These are phyloP conservation scores for Apteryx mantelli DNA, from an alignment of 2,113 vertebrate genomes.

Conservation along the genomic window DNA sequence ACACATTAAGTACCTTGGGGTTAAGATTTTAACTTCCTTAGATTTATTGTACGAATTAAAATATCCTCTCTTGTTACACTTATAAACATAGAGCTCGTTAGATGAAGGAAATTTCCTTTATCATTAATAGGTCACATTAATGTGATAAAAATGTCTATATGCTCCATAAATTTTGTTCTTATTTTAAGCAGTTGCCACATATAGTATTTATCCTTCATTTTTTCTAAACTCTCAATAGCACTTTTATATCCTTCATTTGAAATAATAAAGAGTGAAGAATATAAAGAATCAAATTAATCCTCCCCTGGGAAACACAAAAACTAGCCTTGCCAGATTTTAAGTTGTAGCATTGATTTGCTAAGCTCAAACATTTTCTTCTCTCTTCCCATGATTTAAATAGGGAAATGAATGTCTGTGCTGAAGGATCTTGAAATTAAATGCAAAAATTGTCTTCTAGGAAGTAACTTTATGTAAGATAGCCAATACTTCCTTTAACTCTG, in stretches of 20 bases:
- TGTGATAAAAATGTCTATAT: slow-evolving; percentile 72
- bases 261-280: slow-evolving; percentile 76
- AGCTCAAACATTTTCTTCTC: not conserved
- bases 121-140: slow-evolving; percentile 76
- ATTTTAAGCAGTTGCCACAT: slow-evolving; percentile 72
- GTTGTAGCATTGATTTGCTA: slow-evolving; percentile 41
- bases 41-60: slow-evolving; percentile 71
- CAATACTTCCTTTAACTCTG: not conserved
- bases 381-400: slow-evolving; percentile 47
- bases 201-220: slow-evolving; percentile 73
- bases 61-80: slow-evolving; percentile 59
- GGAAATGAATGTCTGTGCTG: slow-evolving; percentile 41
- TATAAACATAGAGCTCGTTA: slow-evolving; percentile 74
- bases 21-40: slow-evolving; percentile 71
- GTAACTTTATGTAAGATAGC: not conserved
- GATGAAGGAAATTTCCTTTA: slow-evolving; percentile 78
- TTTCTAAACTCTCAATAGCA: slow-evolving; percentile 70
- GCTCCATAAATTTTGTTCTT: slow-evolving; percentile 66
- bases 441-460: slow-evolving; percentile 42
- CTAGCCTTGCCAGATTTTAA: slow-evolving; percentile 59
- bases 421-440: slow-evolving; percentile 53
- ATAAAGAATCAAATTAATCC: slow-evolving; percentile 79
- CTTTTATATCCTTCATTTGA: slow-evolving; percentile 76
- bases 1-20: slow-evolving; percentile 56
- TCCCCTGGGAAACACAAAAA: slow-evolving; percentile 59